Evolutionary conservation across 2,797 vertebrate genomes (phyloP).

Genomic region (Dipus sagitta): DNA sequence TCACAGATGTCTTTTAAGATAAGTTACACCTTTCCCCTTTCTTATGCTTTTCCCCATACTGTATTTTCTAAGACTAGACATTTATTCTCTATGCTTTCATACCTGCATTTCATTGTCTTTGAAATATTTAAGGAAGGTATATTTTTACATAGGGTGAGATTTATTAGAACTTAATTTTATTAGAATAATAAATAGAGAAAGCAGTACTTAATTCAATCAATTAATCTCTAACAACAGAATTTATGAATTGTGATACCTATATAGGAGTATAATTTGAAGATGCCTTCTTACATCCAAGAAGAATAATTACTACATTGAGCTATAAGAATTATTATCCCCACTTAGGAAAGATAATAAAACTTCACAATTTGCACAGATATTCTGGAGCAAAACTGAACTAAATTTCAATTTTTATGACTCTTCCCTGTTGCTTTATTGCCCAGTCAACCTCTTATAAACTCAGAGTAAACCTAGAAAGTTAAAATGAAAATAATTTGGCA

Average conservation of each 20-base stretch:
- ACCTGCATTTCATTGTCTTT: background rate
- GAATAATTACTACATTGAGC: background rate
- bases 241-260: background rate
- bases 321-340: background rate
- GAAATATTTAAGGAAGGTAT: conserved; percentile 7
- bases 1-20: background rate
- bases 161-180: conserved; percentile 30
- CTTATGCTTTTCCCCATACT: background rate
- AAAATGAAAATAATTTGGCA: conserved; percentile 9
- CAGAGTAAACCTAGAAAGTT: background rate
- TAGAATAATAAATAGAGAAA: background rate
- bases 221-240: background rate
- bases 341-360: background rate
- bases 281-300: background rate
- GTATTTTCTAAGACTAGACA: background rate
- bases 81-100: background rate
- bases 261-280: background rate
- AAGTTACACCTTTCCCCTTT: background rate
- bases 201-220: background rate
- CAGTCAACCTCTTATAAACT: background rate
- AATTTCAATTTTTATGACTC: background rate
- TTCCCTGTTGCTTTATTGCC: background rate
- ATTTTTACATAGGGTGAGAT: background rate
- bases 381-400: background rate
- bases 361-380: conserved; percentile 2